Evolutionary conservation across 23 tunicate species (phyloP).

Genomic region (Ascidia mentula): DNA sequence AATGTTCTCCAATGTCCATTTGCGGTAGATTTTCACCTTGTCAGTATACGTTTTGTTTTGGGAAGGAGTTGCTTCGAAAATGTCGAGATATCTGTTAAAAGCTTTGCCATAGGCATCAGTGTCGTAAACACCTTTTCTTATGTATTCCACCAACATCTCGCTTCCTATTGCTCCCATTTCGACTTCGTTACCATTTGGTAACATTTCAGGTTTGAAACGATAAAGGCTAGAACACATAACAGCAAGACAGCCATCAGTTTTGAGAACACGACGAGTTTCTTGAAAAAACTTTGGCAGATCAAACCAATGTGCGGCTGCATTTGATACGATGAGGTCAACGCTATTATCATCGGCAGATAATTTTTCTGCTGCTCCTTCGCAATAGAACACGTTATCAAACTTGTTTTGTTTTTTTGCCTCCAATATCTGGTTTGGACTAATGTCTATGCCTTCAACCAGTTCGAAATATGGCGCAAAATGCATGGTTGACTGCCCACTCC

Average conservation of each 20-base stretch:
- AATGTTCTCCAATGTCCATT: not conserved
- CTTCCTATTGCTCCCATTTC: not conserved
- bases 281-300: conserved; percentile 28
- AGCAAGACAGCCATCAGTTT: conserved; percentile 35
- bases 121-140: not conserved
- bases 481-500: conserved; percentile 34
- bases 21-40: not conserved
- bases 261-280: conserved; percentile 43
- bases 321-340: conserved; percentile 30
- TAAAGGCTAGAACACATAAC: conserved; percentile 13
- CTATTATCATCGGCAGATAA: conserved; percentile 32
- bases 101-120: not conserved
- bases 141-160: not conserved
- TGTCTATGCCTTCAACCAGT: conserved; percentile 20
- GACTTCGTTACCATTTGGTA: not conserved
- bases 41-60: not conserved
- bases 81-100: not conserved
- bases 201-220: not conserved
- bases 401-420: conserved; percentile 15
- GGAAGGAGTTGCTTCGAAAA: not conserved
- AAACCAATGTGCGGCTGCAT: conserved; percentile 44
- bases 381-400: not conserved
- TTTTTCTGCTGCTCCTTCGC: conserved; percentile 18
- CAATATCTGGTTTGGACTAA: conserved; percentile 21
- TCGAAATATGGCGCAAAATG: conserved; percentile 12